Evolutionary conservation across 37 sponge, comb jelly and placozoan species (phyloP), one percentile per base, ranked within the genome.

Genomic region (Bolinopsis microptera): DNA sequence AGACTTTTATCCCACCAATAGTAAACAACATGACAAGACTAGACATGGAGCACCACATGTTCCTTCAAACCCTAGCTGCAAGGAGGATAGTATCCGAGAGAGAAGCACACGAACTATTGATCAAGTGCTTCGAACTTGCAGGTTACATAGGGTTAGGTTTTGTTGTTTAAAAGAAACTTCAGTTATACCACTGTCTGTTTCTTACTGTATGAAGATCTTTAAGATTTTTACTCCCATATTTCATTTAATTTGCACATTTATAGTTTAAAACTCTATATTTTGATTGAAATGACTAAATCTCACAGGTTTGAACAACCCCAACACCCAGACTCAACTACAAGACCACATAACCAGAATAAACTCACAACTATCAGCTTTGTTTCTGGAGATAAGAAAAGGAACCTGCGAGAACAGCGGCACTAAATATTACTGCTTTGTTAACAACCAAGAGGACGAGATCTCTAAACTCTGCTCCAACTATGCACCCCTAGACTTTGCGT

Each of bases 41-140:
- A 16, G 61, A 48, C 2, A 34, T 41, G 27, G 90, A 86, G 30
- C 90, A 86, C 48, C 90, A 86, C 35, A 86, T 86, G 90, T 86
- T 86, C 61, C 25, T 86, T n/a, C 90, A 86, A 38, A 86, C 90
- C 13, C 41, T 86, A 5, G 90, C 90, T n/a, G 90, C 90, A 86
- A 86, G 90, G 39, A 86, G 90, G 24, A 86, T 86, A n/a, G 90
- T 86, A 0, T 30, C 90, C 5, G 41, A 39, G 27, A 86, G 30
- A 86, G 90, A 86, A 26, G 90, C 90, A 24, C 28, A 22, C 48
- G 90, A 86, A 86, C 61, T 86, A 28, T 27, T 86, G 0, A 86
- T 48, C 2, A 86, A 86, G 39, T 86, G 90, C 90, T 39, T 41
- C 39, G 90, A 86, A 40, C 80, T 77, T 2, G 23, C 74, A 70